Evolutionary conservation across 2,113 vertebrate species (phyloP).

Genomic region (Sclerurus mexicanus): DNA sequence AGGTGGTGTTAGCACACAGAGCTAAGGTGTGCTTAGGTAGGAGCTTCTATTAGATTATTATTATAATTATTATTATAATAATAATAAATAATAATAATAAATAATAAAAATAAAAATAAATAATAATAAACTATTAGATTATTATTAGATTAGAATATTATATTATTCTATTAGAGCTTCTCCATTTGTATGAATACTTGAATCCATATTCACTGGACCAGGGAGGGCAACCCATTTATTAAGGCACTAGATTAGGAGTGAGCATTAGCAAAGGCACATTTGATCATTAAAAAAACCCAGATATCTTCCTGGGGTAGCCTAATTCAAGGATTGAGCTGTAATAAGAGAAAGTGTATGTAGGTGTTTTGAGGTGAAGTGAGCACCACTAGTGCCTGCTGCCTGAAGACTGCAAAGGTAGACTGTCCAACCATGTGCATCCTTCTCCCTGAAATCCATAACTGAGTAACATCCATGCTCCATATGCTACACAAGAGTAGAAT

Average conservation of each 20-base stretch:
- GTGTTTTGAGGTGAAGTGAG: not conserved
- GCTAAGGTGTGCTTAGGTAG: not conserved
- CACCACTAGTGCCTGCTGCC: not conserved
- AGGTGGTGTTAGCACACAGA: not conserved
- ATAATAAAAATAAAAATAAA: too few species aligned
- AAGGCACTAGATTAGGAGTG: not conserved
- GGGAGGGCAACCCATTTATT: not conserved
- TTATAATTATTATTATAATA: too few species aligned
- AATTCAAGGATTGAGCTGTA: not conserved
- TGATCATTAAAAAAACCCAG: not conserved
- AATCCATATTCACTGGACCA: not conserved
- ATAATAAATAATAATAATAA: too few species aligned
- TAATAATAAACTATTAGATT: too few species aligned
- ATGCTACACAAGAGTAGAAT: not conserved
- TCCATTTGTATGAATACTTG: fast-evolving
- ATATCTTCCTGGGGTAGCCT: not conserved
- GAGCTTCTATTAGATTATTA: too few species aligned
- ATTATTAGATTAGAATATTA: too few species aligned
- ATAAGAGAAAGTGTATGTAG: not conserved
- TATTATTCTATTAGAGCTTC: not conserved
- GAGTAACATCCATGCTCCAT: not conserved
- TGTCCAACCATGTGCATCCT: not conserved
- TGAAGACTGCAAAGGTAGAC: not conserved
- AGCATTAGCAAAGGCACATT: not conserved
- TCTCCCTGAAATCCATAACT: not conserved